These are phyloP conservation scores for Tetragonisca angustula DNA, from an alignment of 2,888 invertebrate genomes.

Conservation along the genomic window DNA sequence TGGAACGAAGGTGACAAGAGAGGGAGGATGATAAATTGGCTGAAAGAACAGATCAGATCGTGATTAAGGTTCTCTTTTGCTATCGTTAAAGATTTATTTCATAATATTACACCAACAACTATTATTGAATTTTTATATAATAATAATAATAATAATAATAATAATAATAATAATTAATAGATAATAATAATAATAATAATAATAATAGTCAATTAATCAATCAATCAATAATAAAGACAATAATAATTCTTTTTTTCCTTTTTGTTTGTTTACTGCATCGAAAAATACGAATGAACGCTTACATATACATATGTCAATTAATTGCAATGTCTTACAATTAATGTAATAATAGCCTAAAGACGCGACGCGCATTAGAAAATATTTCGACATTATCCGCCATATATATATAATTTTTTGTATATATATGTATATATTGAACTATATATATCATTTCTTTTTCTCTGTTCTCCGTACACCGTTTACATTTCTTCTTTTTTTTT, in stretches of 20 bases:
- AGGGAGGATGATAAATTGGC: not conserved
- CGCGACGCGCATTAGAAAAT: constrained; percentile 79
- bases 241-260: constrained; percentile 75
- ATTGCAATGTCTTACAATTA: constrained; percentile 80
- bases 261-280: constrained; percentile 77
- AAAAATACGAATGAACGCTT: constrained; percentile 84
- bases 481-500: constrained; percentile 29
- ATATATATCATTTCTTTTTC: constrained; percentile 56
- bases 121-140: constrained; percentile 82
- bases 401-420: constrained; percentile 61
- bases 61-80: constrained; percentile 39
- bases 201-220: constrained; percentile 41
- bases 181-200: constrained; percentile 75
- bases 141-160: constrained; percentile 69
- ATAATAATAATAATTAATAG: constrained; percentile 75
- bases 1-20: not conserved
- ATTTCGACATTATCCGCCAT: constrained; percentile 70
- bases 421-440: constrained; percentile 49
- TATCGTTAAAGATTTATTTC: constrained; percentile 83
- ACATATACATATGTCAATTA: constrained; percentile 81
- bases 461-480: constrained; percentile 32
- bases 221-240: constrained; percentile 63
- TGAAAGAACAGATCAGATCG: not conserved
- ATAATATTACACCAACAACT: constrained; percentile 84
- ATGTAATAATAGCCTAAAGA: constrained; percentile 81